These are phyloP conservation scores for Hippocampus kuda DNA, from an alignment of 2,797 vertebrate genomes.

Conservation along the genomic window DNA sequence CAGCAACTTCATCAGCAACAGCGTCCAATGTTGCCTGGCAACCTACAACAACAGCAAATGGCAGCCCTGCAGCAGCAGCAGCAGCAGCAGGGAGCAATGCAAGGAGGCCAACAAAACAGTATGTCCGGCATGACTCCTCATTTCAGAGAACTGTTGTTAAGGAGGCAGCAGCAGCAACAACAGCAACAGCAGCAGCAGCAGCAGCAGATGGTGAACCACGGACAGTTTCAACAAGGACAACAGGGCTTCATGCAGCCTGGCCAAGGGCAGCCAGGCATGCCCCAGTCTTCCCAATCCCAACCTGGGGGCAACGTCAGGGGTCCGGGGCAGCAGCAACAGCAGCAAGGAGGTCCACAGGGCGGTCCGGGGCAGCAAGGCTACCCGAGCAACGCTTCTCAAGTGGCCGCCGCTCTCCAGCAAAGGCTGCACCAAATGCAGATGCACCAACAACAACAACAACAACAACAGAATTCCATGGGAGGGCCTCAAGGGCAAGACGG, in stretches of 20 bases:
- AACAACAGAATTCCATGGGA: conserved; percentile 75
- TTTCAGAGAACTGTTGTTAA: conserved; percentile 80
- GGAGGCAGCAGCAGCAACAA: conserved; percentile 75
- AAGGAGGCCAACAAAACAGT: conserved; percentile 73
- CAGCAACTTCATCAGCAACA: conserved; percentile 76
- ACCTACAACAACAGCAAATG: conserved; percentile 73
- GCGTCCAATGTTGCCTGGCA: conserved; percentile 56
- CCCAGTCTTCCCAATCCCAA: conserved; percentile 56
- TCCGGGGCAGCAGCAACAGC: conserved; percentile 77
- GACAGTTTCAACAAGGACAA: conserved; percentile 58
- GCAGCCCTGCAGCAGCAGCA: conserved; percentile 66
- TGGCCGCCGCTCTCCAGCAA: conserved; percentile 69
- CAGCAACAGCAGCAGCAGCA: conserved; percentile 68
- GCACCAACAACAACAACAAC: conserved; percentile 62
- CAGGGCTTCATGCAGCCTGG: conserved; percentile 61
- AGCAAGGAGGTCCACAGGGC: conserved; percentile 59
- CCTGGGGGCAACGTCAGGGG: conserved; percentile 45
- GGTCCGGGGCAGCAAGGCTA: conserved; percentile 64
- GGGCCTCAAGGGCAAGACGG: conserved; percentile 66
- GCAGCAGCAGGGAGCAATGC: conserved; percentile 69
- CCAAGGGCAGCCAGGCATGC: conserved; percentile 52
- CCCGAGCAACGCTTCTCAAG: conserved; percentile 62
- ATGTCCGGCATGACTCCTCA: conserved; percentile 79
- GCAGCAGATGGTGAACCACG: conserved; percentile 42
- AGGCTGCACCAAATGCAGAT: conserved; percentile 72